Percentiles rank a stretch among this genome's conserved stretches.
These are phyloP conservation scores for Pristionchus arcanus DNA, from an alignment of 2,888 invertebrate species.

Conservation along the genomic window DNA sequence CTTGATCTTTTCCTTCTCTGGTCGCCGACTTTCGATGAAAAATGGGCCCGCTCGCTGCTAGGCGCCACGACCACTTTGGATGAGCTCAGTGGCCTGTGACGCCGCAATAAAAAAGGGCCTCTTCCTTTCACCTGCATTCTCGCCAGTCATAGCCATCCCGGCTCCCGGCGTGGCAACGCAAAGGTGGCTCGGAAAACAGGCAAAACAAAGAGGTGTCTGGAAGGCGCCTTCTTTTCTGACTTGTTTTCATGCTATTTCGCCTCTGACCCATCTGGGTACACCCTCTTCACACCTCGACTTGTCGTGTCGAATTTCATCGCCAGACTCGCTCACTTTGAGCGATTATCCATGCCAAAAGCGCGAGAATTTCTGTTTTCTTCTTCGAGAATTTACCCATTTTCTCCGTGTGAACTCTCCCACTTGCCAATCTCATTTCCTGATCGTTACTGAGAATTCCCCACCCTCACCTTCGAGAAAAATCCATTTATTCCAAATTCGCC, in stretches of 20 bases:
- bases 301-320: not conserved
- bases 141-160: not conserved
- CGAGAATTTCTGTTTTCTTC: not conserved
- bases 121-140: not conserved
- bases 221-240: not conserved
- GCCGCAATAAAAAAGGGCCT: not conserved
- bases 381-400: not conserved
- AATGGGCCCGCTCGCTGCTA: not conserved
- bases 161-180: not conserved
- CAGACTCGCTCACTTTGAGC: not conserved
- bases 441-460: not conserved
- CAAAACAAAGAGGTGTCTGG: not conserved
- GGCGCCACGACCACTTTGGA: not conserved
- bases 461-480: not conserved
- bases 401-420: not conserved
- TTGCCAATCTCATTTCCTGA: not conserved
- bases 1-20: not conserved
- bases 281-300: not conserved
- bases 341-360: not conserved
- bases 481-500: too few relatives aligned
- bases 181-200: not conserved
- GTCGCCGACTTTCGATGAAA: not conserved
- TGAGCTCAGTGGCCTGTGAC: not conserved
- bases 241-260: not conserved
- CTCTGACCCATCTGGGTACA: not conserved